These are phyloP conservation scores for Sylvia atricapilla DNA, from an alignment of 2,113 vertebrate genomes.

Conservation along the genomic window DNA sequence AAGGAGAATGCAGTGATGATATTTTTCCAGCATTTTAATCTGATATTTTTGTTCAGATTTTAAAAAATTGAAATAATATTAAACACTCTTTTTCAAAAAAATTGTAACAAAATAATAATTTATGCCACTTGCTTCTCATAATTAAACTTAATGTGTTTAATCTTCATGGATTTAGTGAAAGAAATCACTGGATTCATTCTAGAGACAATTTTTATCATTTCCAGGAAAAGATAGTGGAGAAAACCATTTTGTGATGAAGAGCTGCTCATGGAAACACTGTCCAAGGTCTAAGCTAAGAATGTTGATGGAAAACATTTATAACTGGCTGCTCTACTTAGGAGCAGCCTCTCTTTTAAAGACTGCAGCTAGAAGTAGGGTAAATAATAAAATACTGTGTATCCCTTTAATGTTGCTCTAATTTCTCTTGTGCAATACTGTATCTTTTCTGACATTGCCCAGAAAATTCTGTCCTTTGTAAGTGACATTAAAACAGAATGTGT, in stretches of 20 bases:
- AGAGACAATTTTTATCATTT: background rate
- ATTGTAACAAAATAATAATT: background rate
- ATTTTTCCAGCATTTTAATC: background rate
- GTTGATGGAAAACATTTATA: background rate
- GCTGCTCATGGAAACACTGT: background rate
- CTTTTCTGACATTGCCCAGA: background rate
- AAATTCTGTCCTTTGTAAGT: background rate
- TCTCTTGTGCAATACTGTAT: background rate
- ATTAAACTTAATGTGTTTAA: background rate
- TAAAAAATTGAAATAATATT: background rate
- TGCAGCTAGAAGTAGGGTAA: background rate
- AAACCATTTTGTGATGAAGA: background rate
- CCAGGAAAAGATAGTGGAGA: background rate
- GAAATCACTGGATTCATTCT: background rate
- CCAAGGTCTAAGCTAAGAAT: background rate
- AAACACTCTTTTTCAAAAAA: background rate
- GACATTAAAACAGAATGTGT: rapidly evolving
- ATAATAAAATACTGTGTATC: background rate
- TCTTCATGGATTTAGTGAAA: background rate
- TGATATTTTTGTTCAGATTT: background rate
- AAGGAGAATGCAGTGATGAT: background rate
- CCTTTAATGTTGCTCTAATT: background rate
- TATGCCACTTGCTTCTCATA: background rate
- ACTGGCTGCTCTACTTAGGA: background rate
- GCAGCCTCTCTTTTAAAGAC: background rate